Conservation (phyloP, 2,888 invertebrate genomes). For the Cartodere bifasciata region DNA sequence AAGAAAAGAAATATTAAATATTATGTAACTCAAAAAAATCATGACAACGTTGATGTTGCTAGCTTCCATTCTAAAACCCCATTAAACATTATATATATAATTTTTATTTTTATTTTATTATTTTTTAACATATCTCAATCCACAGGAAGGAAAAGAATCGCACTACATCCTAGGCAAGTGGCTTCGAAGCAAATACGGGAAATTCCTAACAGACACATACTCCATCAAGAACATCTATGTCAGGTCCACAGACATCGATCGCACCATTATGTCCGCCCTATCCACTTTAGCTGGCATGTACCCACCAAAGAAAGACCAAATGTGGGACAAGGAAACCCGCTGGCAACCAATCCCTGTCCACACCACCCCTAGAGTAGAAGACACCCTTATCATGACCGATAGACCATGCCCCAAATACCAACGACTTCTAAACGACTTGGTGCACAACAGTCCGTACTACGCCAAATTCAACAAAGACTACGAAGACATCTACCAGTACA, state of each 20-base stretch:
- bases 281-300: conserved; percentile 68
- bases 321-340: conserved; percentile 45
- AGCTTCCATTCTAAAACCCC: too few species aligned
- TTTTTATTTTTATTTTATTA: too few species aligned
- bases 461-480: too few species aligned
- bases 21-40: too few species aligned
- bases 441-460: too few species aligned
- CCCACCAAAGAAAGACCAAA: conserved; percentile 44
- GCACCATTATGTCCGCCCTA: conserved; percentile 80
- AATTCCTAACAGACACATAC: conserved; percentile 44
- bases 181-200: conserved; percentile 56
- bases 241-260: conserved; percentile 73
- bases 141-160: conserved; percentile 60
- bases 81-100: too few species aligned
- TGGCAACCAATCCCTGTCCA: conserved; percentile 78
- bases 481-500: too few species aligned
- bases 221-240: conserved; percentile 45
- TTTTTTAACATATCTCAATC: too few species aligned
- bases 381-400: conserved; percentile 48
- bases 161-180: conserved; percentile 64
- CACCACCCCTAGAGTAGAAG: conserved; percentile 47
- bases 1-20: too few species aligned
- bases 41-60: too few species aligned
- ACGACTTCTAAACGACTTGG: too few species aligned
- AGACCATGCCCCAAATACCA: conserved; percentile 56